Evolutionary conservation across 2,888 invertebrate species (phyloP).

Genomic region (Drosophila seclusa): DNA sequence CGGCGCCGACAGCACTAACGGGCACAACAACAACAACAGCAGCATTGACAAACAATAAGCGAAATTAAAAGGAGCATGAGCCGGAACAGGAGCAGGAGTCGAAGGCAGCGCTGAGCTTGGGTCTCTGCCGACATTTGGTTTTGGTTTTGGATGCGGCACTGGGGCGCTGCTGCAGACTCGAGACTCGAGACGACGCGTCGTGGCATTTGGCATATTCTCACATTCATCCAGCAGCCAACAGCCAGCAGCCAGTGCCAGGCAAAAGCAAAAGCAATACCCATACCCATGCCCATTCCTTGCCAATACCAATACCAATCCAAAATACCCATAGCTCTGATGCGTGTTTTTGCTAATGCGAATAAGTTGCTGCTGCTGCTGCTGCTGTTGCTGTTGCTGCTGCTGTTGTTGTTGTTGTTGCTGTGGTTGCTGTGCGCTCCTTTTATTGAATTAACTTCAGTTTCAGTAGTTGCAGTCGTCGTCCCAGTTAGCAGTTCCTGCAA

Average conservation of each 20-base stretch:
- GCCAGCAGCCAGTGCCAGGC: conserved; percentile 15
- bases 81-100: conserved; percentile 3
- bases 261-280: conserved; percentile 15
- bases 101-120: conserved; percentile 20
- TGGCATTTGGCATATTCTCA: conserved; percentile 70
- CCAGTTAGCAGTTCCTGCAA: conserved; percentile 21
- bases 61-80: conserved; percentile 49
- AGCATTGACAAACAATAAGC: conserved; percentile 68
- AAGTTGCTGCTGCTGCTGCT: conserved; percentile 65
- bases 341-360: conserved; percentile 78
- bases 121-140: conserved; percentile 52
- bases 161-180: conserved; percentile 34
- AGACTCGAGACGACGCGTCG: conserved; percentile 47
- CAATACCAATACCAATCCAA: conserved; percentile 54
- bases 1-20: conserved; percentile 39
- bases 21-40: conserved; percentile 36
- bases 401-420: conserved; percentile 24
- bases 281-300: conserved; percentile 25
- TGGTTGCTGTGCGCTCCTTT: conserved; percentile 56
- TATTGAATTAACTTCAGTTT: conserved; percentile 73
- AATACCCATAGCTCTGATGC: conserved; percentile 52
- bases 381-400: conserved; percentile 50
- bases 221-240: conserved; percentile 47
- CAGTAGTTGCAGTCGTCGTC: conserved; percentile 38
- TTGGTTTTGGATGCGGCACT: conserved; percentile 48